These are phyloP conservation scores for Phrynocephalus versicolor DNA, from an alignment of 2,113 vertebrate genomes.

Conservation along the genomic window DNA sequence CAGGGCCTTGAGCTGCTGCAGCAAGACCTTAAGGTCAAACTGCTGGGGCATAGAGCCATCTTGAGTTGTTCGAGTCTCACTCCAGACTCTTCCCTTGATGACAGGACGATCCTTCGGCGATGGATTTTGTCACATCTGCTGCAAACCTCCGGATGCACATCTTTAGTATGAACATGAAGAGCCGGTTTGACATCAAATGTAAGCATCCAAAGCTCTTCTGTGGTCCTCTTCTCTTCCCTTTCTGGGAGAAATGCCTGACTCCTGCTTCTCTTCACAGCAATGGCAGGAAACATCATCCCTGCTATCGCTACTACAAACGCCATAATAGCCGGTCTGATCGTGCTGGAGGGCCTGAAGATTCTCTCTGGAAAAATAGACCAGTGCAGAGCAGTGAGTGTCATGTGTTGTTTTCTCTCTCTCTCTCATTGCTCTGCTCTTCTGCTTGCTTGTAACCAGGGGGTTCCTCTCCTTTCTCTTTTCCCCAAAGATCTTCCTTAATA, in stretches of 20 bases:
- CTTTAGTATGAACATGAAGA: conserved; percentile 99
- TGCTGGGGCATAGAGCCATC: not conserved
- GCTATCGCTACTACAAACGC: conserved; percentile 99
- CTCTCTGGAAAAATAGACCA: conserved; percentile 91
- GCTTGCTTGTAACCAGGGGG: conserved; percentile 13
- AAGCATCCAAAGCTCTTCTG: conserved; percentile 66
- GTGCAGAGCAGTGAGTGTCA: conserved; percentile 87
- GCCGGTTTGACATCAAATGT: conserved; percentile 98
- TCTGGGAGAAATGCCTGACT: conserved; percentile 39
- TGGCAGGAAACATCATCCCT: conserved; percentile 99
- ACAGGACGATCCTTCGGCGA: conserved; percentile 92
- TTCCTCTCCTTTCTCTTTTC: conserved; percentile 25
- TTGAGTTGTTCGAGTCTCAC: not conserved
- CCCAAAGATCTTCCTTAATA: conserved; percentile 94
- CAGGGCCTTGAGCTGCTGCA: not conserved
- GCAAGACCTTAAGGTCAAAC: not conserved
- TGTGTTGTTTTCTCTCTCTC: not conserved
- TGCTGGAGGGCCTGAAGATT: conserved; percentile 93
- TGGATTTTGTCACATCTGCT: conserved; percentile 97
- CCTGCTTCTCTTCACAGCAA: conserved; percentile 79
- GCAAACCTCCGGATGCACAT: conserved; percentile 97
- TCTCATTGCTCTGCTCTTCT: not conserved
- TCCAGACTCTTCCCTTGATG: conserved; percentile 39
- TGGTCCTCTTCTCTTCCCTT: not conserved
- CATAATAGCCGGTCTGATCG: conserved; percentile 94